Conservation (phyloP, 2,113 vertebrate genomes). For the Calidris pygmaea region DNA sequence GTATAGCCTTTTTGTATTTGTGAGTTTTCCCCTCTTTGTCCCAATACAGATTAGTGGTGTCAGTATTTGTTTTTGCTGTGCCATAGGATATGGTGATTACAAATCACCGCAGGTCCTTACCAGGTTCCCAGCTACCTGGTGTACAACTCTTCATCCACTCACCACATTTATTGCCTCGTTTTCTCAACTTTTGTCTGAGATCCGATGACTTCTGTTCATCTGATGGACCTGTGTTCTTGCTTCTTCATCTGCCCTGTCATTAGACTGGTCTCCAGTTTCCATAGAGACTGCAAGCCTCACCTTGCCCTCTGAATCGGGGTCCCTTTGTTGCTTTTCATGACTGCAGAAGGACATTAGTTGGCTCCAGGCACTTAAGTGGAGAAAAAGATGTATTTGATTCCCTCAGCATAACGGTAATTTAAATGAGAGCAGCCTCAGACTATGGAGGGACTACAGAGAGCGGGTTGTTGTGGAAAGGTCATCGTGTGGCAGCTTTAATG, state of each 20-base stretch:
- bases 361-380: not conserved
- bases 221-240: not conserved
- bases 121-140: not conserved
- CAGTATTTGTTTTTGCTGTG: not conserved
- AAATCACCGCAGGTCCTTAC: not conserved
- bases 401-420: not conserved
- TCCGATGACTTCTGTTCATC: not conserved
- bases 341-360: constrained; percentile 22
- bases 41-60: not conserved
- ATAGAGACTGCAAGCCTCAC: not conserved
- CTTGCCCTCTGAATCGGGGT: not conserved
- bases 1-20: not conserved
- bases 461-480: not conserved
- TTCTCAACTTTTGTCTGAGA: not conserved
- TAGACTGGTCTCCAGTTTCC: not conserved
- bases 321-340: not conserved
- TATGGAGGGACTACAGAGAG: not conserved
- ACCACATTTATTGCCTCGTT: not conserved
- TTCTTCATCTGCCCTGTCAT: not conserved
- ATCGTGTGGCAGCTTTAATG: not conserved
- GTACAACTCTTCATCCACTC: not conserved
- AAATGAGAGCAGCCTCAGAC: not conserved
- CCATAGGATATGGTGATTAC: not conserved
- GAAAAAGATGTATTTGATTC: not conserved
- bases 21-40: not conserved